Percentiles rank a stretch among this genome's conserved stretches.
Evolutionary conservation across 64 coral and sea anemone species (phyloP).

Genomic region (Porites australiensis): DNA sequence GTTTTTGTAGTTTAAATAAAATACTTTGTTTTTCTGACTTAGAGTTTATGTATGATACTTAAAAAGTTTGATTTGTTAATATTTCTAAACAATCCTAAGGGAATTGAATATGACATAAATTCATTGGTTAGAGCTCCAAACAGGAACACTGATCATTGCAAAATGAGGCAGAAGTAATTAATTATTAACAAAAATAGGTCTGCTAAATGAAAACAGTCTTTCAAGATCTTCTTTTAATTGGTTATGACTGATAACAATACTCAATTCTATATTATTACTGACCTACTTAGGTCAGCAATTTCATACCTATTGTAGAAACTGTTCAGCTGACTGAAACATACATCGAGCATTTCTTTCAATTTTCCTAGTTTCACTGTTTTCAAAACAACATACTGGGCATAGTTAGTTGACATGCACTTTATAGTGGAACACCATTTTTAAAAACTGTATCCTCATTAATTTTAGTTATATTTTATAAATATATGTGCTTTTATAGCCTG

Average conservation of each 20-base stretch:
- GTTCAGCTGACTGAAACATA: too few species aligned
- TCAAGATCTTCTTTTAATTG: not conserved
- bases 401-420: too few species aligned
- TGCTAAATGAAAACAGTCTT: not conserved
- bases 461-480: too few species aligned
- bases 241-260: not conserved
- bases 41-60: not conserved
- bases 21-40: not conserved
- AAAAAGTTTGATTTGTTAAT: not conserved
- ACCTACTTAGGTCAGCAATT: too few species aligned
- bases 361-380: too few species aligned
- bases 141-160: not conserved
- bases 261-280: too few species aligned
- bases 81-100: not conserved
- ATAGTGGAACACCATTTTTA: too few species aligned
- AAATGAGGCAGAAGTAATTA: not conserved
- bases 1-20: not conserved
- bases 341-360: too few species aligned
- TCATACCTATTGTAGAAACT: too few species aligned
- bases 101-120: not conserved
- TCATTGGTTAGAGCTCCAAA: conserved; percentile 24
- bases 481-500: too few species aligned
- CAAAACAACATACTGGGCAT: too few species aligned
- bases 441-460: too few species aligned
- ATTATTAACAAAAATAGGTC: conserved; percentile 20